These are phyloP conservation scores for Dynastes grantii DNA, from an alignment of 2,888 invertebrate species.

Conservation along the genomic window DNA sequence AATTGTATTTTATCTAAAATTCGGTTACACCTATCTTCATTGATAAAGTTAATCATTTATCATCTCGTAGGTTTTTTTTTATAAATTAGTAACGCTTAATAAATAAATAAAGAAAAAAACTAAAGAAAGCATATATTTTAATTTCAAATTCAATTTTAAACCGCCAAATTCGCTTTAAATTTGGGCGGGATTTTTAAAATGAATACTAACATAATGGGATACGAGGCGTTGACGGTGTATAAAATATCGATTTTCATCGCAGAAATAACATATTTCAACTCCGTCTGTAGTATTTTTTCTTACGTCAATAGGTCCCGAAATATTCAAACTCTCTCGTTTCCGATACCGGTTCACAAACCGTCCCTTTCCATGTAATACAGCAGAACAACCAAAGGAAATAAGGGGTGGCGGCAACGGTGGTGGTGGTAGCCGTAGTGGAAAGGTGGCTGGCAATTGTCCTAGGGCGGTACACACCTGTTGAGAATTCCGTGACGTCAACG, in stretches of 20 bases:
- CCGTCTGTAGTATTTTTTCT: not conserved
- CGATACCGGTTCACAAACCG: not conserved
- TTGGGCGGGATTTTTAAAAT: no score
- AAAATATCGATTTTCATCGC: not conserved
- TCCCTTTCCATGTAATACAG: not conserved
- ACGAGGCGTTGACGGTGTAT: no score
- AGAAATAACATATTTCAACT: not conserved
- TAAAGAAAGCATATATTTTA: no score
- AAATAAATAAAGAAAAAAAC: no score
- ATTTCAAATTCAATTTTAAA: no score
- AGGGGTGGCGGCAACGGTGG: not conserved
- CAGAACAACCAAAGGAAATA: not conserved
- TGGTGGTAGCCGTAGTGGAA: not conserved
- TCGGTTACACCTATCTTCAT: no score
- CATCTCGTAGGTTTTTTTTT: no score
- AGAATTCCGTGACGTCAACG: constrained; percentile 59
- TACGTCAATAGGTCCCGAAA: not conserved
- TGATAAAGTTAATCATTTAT: no score
- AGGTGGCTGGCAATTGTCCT: constrained; percentile 31
- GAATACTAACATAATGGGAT: no score
- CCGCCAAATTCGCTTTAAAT: no score
- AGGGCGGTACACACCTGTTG: constrained; percentile 58
- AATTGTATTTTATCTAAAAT: no score
- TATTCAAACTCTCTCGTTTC: not conserved
- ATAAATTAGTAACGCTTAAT: no score